These are phyloP conservation scores for Plodia interpunctella DNA, from an alignment of 1,140 invertebrate species.

Conservation along the genomic window DNA sequence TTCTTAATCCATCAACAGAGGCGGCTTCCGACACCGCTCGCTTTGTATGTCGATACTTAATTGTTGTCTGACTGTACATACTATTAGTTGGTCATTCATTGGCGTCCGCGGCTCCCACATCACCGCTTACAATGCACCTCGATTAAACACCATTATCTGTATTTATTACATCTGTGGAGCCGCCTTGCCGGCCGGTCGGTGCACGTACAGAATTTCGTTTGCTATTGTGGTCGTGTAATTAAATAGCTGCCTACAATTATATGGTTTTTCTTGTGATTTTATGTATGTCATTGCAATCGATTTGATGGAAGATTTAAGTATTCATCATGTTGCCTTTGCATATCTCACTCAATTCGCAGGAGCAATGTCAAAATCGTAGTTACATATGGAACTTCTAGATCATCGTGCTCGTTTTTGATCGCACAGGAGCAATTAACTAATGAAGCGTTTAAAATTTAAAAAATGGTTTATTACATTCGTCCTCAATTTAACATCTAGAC, in stretches of 20 bases:
- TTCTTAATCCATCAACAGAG: conserved; percentile 27
- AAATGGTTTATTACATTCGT: neutral
- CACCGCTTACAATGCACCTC: conserved; percentile 34
- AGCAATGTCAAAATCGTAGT: too few relatives aligned
- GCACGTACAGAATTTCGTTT: conserved; percentile 11
- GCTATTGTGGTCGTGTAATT: conserved; percentile 12
- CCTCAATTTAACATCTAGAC: conserved; percentile 4
- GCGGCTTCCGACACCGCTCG: conserved; percentile 21
- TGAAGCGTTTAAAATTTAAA: neutral
- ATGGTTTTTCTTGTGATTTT: conserved; percentile 15
- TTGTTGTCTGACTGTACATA: conserved; percentile 30
- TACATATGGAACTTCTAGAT: too few relatives aligned
- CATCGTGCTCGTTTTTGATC: too few relatives aligned
- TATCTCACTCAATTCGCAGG: too few relatives aligned
- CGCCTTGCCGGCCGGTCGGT: conserved; percentile 16
- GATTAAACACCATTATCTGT: conserved; percentile 50
- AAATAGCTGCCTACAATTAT: conserved; percentile 13
- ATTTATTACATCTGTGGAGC: conserved; percentile 45
- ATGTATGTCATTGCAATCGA: neutral
- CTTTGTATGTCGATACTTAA: conserved; percentile 29
- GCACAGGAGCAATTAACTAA: neutral
- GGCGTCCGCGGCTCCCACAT: conserved; percentile 27
- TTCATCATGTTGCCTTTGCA: too few relatives aligned
- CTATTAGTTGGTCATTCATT: conserved; percentile 47
- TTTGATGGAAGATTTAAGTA: neutral